A percentile compares a stretch with the other conserved stretches of the same genome.
Evolutionary conservation across 2,888 invertebrate genomes (phyloP).

Genomic region (Notocelia uddmanniana): DNA sequence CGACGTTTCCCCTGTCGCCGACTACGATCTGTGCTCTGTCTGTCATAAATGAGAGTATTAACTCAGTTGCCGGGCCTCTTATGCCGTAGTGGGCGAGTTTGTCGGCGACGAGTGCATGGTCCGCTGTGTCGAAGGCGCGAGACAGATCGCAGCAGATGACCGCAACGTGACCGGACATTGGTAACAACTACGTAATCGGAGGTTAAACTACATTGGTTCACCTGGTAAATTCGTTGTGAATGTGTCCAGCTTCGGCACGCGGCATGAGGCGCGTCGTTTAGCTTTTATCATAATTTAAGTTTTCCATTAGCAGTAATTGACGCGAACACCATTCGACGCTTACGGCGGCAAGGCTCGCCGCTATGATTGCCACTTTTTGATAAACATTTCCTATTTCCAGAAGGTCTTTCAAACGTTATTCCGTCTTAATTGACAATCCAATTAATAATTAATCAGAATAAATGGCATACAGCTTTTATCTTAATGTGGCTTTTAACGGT

Average conservation of each 20-base stretch:
- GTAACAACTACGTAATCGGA: not conserved
- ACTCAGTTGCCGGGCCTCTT: no score
- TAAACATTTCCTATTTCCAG: constrained; percentile 81
- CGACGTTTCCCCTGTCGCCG: no score
- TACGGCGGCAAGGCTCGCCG: constrained; percentile 72
- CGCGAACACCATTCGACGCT: constrained; percentile 85
- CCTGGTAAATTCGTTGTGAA: not conserved
- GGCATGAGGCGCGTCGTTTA: constrained; percentile 73
- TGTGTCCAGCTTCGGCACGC: constrained; percentile 58
- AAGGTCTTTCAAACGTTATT: constrained; percentile 70
- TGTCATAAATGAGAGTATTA: no score
- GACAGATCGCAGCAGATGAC: no score
- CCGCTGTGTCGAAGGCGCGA: no score
- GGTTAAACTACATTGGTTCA: not conserved
- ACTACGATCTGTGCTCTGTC: no score
- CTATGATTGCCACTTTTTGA: constrained; percentile 81
- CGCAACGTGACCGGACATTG: no score
- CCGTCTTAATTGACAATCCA: constrained; percentile 80
- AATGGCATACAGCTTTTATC: constrained; percentile 81
- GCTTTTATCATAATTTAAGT: constrained; percentile 86
- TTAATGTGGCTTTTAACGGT: constrained; percentile 81
- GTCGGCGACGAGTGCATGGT: no score
- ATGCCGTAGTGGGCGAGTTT: no score
- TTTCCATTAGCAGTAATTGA: constrained; percentile 85
- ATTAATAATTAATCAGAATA: constrained; percentile 83